Conservation (phyloP, 1,140 invertebrate species). For the Kradibia gibbosae region DNA sequence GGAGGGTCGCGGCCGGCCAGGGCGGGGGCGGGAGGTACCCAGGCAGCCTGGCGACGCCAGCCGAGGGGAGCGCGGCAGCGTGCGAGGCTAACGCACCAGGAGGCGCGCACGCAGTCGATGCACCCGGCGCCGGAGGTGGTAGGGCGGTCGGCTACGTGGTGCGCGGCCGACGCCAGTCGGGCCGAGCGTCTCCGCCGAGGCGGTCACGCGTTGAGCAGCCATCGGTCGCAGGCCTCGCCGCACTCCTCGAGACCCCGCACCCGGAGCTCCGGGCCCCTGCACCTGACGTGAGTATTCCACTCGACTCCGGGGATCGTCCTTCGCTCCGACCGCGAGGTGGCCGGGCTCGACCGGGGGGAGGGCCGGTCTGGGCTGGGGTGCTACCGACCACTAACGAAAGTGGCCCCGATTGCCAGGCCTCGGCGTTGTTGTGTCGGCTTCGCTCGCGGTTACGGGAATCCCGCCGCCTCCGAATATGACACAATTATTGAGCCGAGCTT, state of each 20-base stretch:
- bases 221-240: neutral
- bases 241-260: neutral
- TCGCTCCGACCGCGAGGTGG: no score
- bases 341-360: no score
- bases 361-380: no score
- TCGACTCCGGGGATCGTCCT: no score
- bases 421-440: no score
- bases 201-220: constrained; percentile 20
- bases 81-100: constrained; percentile 32
- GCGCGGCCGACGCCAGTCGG: constrained; percentile 47
- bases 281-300: no score
- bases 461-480: no score
- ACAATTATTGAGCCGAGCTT: neutral
- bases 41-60: neutral
- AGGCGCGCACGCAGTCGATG: constrained; percentile 8
- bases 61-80: neutral
- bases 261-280: no score
- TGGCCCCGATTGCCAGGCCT: no score
- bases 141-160: neutral
- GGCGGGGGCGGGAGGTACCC: neutral
- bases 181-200: constrained; percentile 33
- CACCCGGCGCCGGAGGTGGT: constrained; percentile 9
- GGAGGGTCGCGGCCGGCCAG: no score
- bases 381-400: no score
- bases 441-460: no score